These are phyloP conservation scores for Halichoerus grypus DNA, from an alignment of 2,113 vertebrate genomes.

Conservation along the genomic window DNA sequence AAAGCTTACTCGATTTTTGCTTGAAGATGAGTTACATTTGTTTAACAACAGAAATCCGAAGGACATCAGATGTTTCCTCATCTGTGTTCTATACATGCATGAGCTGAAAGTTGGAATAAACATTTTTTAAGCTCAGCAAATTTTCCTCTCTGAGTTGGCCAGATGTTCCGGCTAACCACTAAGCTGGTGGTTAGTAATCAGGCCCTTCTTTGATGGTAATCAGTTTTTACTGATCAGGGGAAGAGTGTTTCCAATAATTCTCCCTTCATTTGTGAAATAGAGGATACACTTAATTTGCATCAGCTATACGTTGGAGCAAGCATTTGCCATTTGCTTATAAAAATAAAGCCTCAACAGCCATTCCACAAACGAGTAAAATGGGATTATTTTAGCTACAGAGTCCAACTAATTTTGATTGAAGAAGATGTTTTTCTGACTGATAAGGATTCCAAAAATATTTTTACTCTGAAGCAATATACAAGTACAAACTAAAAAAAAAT, in stretches of 20 bases:
- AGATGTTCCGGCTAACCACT: conserved; percentile 77
- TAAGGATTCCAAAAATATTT: conserved; percentile 69
- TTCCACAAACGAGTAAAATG: conserved; percentile 52
- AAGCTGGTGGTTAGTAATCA: conserved; percentile 81
- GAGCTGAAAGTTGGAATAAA: conserved; percentile 78
- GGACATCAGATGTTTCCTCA: conserved; percentile 77
- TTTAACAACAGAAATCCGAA: conserved; percentile 78
- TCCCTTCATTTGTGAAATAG: conserved; percentile 73
- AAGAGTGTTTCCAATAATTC: conserved; percentile 80
- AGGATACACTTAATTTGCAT: conserved; percentile 74
- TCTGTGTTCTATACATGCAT: conserved; percentile 77
- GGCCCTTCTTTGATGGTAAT: conserved; percentile 80
- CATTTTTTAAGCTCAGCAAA: conserved; percentile 78
- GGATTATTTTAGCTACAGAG: conserved; percentile 55
- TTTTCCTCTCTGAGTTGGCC: conserved; percentile 66
- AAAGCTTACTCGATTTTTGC: conserved; percentile 56
- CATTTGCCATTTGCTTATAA: conserved; percentile 69
- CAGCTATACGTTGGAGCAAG: conserved; percentile 52
- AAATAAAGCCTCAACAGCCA: conserved; percentile 62
- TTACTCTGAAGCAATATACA: conserved; percentile 43
- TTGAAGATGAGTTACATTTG: conserved; percentile 79
- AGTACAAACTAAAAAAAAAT: not conserved
- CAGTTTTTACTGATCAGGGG: conserved; percentile 79
- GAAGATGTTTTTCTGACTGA: conserved; percentile 62
- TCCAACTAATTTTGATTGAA: conserved; percentile 62